These are phyloP conservation scores for Drosophila suboccidentalis DNA, from an alignment of 2,888 invertebrate species.

Conservation along the genomic window DNA sequence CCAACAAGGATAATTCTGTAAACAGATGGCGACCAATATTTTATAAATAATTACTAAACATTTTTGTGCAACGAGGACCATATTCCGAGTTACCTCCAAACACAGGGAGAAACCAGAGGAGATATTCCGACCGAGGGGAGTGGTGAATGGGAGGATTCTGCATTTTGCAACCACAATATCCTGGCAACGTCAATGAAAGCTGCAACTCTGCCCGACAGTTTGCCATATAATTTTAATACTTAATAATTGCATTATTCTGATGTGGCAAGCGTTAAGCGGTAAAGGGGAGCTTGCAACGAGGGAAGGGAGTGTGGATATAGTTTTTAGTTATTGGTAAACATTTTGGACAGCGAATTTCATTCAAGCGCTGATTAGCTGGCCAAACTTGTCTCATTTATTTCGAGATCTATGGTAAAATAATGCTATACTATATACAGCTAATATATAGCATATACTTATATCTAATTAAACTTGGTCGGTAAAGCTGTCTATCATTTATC, in stretches of 20 bases:
- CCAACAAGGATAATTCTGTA: slow-evolving; percentile 55
- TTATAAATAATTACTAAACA: slow-evolving; percentile 76
- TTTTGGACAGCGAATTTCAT: slow-evolving; percentile 65
- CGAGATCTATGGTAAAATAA: background rate
- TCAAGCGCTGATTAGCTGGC: slow-evolving; percentile 71
- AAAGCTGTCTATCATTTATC: background rate
- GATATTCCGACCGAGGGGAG: background rate
- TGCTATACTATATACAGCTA: background rate
- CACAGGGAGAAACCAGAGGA: background rate
- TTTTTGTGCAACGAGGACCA: slow-evolving; percentile 54
- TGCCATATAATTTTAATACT: slow-evolving; percentile 76
- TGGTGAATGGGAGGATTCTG: background rate
- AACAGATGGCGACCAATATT: slow-evolving; percentile 71
- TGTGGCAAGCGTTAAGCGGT: slow-evolving; percentile 2
- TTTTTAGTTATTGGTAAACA: slow-evolving; percentile 31
- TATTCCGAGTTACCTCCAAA: slow-evolving; percentile 15
- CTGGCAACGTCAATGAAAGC: slow-evolving; percentile 56
- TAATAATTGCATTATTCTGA: slow-evolving; percentile 64
- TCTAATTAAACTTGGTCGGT: slow-evolving; percentile 2
- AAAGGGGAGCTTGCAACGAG: background rate
- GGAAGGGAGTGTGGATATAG: background rate
- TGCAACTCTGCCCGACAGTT: slow-evolving; percentile 26
- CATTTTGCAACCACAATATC: slow-evolving; percentile 41
- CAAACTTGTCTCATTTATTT: background rate
- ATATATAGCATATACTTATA: background rate